Base-by-base conservation (phyloP, 2,888 invertebrate genomes). In the Cataglyphis cursor region DNA sequence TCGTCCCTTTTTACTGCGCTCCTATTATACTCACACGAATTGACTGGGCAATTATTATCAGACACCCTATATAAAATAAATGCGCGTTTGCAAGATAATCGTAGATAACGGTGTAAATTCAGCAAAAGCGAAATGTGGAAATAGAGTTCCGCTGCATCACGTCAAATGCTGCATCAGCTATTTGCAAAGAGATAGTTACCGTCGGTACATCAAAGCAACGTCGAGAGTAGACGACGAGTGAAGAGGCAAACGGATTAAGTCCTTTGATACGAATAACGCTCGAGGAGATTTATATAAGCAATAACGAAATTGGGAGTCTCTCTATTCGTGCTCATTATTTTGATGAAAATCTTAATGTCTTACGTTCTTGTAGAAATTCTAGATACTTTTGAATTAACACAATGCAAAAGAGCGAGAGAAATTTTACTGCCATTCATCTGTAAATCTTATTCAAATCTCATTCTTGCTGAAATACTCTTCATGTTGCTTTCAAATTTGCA, bases 181-280 rank as follows among this genome's bases (percentile, higher is more conserved):
- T 76, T 54, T 70, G 18, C 72, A 6, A 76, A 76, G 28, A 8
- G 41, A 70, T n/a, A 68, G 21, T 65, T n/a, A 41, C 15, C 38
- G 75, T 66, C 38, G 38, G 28, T 54, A 54, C 62, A 64, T 76
- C 70, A 76, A 76, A 76, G 54, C n/a, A 28, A 41, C 10, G 28
- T 70, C 70, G 28, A 54, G 38, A 70, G 68, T 66, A 66, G 28
- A 24, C 38, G 76, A 21, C 38, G 70, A 38, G 51, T 12, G 28
- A 76, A 76, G 24, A 70, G 38, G 9, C 15, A 38, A 57, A 21
- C n/a, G 15, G 38, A n/a, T 76, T 76, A 57, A 9, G 28, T 76
- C 70, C 66, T 76, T 76, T 70, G 38, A 76, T 48, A 48, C n/a
- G 44, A 21, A 28, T 10, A 54, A 38, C 24, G 68, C 38, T 28